Conservation (phyloP, 2,797 vertebrate genomes). For the Perdix hodgsoniae region DNA sequence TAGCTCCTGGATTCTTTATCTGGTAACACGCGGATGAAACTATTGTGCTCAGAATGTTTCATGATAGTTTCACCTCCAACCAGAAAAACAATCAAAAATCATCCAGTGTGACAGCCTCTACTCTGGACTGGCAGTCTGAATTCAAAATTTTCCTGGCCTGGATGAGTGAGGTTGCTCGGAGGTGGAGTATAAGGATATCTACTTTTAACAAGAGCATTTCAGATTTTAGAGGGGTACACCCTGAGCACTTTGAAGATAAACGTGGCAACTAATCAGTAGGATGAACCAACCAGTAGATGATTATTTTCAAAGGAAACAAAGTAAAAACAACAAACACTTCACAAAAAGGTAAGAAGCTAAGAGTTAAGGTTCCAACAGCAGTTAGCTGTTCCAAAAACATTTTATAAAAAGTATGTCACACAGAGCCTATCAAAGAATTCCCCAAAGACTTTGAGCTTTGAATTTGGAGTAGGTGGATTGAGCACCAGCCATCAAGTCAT, state of each 20-base stretch:
- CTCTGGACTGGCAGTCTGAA: not conserved
- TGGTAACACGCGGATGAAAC: not conserved
- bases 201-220: not conserved
- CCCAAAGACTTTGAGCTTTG: not conserved
- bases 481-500: not conserved
- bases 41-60: not conserved
- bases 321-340: not conserved
- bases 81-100: not conserved
- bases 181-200: accelerated
- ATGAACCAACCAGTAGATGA: not conserved
- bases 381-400: not conserved
- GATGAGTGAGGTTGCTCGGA: not conserved
- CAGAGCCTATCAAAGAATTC: not conserved
- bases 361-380: not conserved
- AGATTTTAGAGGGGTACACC: not conserved
- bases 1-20: not conserved
- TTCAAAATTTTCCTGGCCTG: not conserved
- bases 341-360: not conserved
- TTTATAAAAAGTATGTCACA: not conserved
- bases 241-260: not conserved
- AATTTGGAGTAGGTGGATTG: accelerated
- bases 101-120: not conserved
- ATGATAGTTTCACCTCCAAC: not conserved
- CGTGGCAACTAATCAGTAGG: not conserved
- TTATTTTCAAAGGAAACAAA: not conserved